Percentiles rank a stretch among this genome's conserved stretches.
Conservation (phyloP, 2,797 vertebrate species). For the Muscicapa comitata region DNA sequence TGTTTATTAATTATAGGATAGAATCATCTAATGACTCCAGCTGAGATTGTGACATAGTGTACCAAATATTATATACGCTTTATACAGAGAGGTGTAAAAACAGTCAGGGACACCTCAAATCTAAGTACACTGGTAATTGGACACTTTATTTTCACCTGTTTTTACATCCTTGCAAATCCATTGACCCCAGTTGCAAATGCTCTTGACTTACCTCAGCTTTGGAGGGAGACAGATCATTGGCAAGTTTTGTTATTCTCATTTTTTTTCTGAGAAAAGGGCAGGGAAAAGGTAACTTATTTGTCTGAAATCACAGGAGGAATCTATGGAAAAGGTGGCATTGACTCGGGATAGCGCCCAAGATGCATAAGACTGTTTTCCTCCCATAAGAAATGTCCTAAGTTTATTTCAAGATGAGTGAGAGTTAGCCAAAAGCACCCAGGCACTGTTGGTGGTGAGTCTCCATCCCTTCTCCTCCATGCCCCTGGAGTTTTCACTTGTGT, state of each 20-base stretch:
- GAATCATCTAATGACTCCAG: not conserved
- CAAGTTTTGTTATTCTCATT: not conserved
- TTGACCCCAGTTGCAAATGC: not conserved
- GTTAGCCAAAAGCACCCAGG: not conserved
- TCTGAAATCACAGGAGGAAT: not conserved
- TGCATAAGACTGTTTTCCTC: not conserved
- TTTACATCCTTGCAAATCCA: not conserved
- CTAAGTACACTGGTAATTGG: not conserved
- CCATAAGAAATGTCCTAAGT: fast-evolving
- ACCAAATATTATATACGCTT: not conserved
- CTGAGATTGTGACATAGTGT: not conserved
- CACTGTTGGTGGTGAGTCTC: not conserved
- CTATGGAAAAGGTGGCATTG: not conserved
- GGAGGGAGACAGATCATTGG: not conserved
- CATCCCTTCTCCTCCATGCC: not conserved
- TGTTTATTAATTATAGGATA: not conserved
- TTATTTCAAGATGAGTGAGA: not conserved
- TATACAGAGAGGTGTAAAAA: not conserved
- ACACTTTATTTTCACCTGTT: not conserved
- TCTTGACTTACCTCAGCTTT: not conserved
- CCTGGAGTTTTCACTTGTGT: not conserved
- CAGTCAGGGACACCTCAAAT: not conserved
- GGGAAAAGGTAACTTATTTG: not conserved
- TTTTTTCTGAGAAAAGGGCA: not conserved
- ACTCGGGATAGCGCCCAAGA: not conserved